A percentile compares a stretch with the other conserved stretches of the same genome.
Evolutionary conservation across 2,888 invertebrate species (phyloP).

Genomic region (Lordiphosa andalusiaca): DNA sequence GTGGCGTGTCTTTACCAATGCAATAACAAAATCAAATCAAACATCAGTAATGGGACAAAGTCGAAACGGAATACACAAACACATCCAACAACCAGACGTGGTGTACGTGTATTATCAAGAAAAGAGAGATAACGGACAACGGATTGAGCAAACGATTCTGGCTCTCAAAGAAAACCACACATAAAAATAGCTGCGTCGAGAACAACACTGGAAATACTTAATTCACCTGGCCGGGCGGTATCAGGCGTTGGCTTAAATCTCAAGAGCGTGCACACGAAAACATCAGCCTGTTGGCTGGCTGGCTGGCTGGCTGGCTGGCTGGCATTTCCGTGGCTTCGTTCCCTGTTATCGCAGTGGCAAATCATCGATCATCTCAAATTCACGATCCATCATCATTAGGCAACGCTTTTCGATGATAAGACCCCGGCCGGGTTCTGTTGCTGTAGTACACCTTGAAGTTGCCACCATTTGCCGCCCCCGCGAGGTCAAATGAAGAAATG

Average conservation of each 20-base stretch:
- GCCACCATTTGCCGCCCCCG: constrained; percentile 9
- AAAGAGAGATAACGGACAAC: constrained; percentile 62
- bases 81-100: not conserved
- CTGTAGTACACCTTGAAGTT: not conserved
- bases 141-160: constrained; percentile 33
- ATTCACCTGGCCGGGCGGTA: constrained; percentile 1
- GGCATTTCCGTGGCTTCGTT: constrained; percentile 32
- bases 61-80: constrained; percentile 38
- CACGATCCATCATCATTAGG: constrained; percentile 74
- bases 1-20: constrained; percentile 17
- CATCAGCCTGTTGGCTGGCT: too few species aligned
- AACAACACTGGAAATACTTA: constrained; percentile 7
- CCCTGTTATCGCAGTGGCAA: constrained; percentile 37
- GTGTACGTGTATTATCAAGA: constrained; percentile 48
- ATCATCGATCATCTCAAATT: constrained; percentile 75
- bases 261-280: constrained; percentile 35
- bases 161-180: constrained; percentile 51
- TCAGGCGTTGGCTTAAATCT: constrained; percentile 49
- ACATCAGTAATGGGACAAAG: constrained; percentile 57
- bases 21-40: constrained; percentile 42
- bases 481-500: too few species aligned
- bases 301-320: not conserved
- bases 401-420: constrained; percentile 19
- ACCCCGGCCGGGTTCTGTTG: too few species aligned
- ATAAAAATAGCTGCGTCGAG: constrained; percentile 10